Percentiles rank a stretch among this genome's conserved stretches.
Conservation (phyloP, 2,113 vertebrate species). For the Siniperca knerii region DNA sequence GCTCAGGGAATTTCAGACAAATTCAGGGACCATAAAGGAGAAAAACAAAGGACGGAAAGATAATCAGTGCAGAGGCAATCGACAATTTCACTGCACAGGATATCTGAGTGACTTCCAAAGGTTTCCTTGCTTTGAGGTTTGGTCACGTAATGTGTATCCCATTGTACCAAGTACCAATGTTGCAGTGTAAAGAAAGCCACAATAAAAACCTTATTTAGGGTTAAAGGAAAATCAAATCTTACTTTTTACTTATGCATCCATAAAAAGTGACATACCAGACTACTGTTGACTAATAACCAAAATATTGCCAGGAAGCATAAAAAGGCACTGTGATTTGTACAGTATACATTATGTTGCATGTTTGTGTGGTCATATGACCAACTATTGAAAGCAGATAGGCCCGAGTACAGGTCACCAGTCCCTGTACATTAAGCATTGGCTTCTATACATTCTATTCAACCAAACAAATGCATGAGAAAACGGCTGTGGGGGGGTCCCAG, state of each 20-base stretch:
- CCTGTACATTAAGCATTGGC: conserved; percentile 21
- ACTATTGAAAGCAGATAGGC: conserved; percentile 48
- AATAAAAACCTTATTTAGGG: neutral
- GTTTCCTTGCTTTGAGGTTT: conserved; percentile 37
- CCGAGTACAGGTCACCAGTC: conserved; percentile 55
- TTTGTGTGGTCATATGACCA: conserved; percentile 64
- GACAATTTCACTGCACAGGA: conserved; percentile 1
- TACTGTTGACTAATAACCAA: neutral
- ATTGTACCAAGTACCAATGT: no score
- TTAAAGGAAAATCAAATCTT: neutral
- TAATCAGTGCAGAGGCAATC: neutral
- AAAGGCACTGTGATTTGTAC: conserved; percentile 2
- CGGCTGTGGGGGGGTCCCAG: neutral
- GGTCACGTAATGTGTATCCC: neutral
- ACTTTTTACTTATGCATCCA: neutral
- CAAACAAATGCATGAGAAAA: conserved; percentile 39
- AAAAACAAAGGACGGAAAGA: conserved; percentile 58
- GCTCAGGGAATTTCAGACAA: neutral
- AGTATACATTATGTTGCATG: conserved; percentile 12
- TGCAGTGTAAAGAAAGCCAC: neutral
- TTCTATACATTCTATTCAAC: conserved; percentile 24
- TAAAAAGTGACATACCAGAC: neutral
- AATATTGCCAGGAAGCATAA: conserved; percentile 1
- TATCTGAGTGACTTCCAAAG: neutral
- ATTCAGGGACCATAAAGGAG: conserved; percentile 1